phyloP scores from a whole-genome alignment of 2,888 invertebrate genomes.

The Caenorhabditis drosophilae region DNA sequence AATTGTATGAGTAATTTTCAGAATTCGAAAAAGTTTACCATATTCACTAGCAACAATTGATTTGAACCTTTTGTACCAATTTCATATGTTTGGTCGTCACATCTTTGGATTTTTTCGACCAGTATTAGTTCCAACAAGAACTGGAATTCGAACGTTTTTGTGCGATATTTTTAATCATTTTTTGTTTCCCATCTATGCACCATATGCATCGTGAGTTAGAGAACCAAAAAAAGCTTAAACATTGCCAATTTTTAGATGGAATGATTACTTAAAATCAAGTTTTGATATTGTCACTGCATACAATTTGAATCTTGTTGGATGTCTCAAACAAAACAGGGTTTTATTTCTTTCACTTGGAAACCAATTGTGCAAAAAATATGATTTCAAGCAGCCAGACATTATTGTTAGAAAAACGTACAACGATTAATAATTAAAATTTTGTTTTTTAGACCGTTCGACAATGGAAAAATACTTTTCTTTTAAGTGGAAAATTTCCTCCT shows the following conservation, averaged over 20 bases:
- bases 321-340: no score
- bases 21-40: no score
- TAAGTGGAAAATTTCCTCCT: no score
- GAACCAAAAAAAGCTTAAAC: no score
- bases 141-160: slow-evolving; percentile 12
- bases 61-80: slow-evolving; percentile 6
- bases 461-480: no score
- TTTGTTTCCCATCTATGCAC: slow-evolving; percentile 11
- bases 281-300: slow-evolving; percentile 10
- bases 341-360: no score
- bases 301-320: slow-evolving; percentile 16
- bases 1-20: no score
- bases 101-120: slow-evolving; percentile 27
- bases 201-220: neutral
- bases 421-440: no score
- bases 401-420: no score
- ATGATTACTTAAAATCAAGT: slow-evolving; percentile 3
- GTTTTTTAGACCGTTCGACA: no score
- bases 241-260: slow-evolving; percentile 27
- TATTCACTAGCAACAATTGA: neutral
- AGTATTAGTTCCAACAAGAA: slow-evolving; percentile 4
- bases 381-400: neutral
- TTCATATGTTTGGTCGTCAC: slow-evolving; percentile 14
- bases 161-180: slow-evolving; percentile 19
- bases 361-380: neutral